Percentiles rank a stretch among this genome's conserved stretches.
Conservation (phyloP, 2,888 invertebrate genomes). For the Apantesis nais region DNA sequence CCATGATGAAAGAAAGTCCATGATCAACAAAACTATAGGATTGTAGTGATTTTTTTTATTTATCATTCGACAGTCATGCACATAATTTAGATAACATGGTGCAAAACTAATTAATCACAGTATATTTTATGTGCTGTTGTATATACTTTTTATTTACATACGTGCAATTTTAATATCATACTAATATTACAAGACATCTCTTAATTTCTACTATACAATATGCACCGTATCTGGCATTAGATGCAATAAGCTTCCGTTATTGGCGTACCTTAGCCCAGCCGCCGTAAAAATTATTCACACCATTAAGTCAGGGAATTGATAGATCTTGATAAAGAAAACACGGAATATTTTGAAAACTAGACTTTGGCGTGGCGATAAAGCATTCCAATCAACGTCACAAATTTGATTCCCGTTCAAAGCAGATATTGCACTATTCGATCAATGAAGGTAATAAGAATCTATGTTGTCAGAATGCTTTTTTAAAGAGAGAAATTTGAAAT, state of each 20-base stretch:
- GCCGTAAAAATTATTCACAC: neutral
- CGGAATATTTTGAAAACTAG: neutral
- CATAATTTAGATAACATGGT: conserved; percentile 26
- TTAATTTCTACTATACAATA: conserved; percentile 15
- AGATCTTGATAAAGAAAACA: neutral
- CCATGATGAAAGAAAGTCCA: too few species aligned
- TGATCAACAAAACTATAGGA: conserved; percentile 12
- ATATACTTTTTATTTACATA: conserved; percentile 37
- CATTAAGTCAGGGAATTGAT: neutral
- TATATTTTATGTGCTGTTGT: conserved; percentile 10
- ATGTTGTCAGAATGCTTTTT: neutral
- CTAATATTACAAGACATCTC: conserved; percentile 3
- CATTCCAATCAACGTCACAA: neutral
- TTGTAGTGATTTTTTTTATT: conserved; percentile 55
- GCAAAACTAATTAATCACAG: conserved; percentile 54
- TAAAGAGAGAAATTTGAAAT: neutral
- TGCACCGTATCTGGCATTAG: neutral
- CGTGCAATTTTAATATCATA: conserved; percentile 20
- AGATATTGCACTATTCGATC: neutral
- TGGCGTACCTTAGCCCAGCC: neutral
- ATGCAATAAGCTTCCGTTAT: neutral
- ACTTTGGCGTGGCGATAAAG: neutral
- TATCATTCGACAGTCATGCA: conserved; percentile 50
- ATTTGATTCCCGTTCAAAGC: neutral
- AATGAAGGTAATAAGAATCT: too few species aligned